These are phyloP conservation scores for Pseudochirops corinnae DNA, from an alignment of 2,797 vertebrate species.

Conservation along the genomic window DNA sequence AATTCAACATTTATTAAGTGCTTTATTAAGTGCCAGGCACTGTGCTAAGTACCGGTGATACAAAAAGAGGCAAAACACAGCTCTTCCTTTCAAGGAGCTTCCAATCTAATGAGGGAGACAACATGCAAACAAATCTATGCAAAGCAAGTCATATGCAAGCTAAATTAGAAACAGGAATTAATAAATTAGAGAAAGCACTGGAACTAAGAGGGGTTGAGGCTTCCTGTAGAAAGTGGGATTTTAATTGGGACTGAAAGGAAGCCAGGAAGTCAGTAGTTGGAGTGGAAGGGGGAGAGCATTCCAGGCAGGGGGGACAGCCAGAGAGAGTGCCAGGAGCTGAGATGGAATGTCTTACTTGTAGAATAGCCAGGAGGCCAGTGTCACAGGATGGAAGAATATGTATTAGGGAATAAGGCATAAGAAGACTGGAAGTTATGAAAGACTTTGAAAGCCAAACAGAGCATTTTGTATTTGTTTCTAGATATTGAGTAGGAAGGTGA, in stretches of 20 bases:
- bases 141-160: neutral
- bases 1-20: neutral
- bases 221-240: neutral
- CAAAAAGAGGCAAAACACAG: neutral
- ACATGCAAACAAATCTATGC: neutral
- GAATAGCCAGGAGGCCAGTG: neutral
- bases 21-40: too few species aligned
- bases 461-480: too few species aligned
- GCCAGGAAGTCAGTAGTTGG: neutral
- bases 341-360: neutral
- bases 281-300: neutral
- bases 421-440: too few species aligned
- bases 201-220: neutral
- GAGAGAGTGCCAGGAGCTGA: neutral
- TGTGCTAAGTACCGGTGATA: neutral
- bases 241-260: neutral
- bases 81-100: neutral
- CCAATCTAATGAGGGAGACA: neutral
- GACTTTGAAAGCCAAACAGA: too few species aligned
- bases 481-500: too few species aligned
- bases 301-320: neutral
- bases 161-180: neutral
- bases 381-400: neutral
- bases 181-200: neutral
- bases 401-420: neutral